Evolutionary conservation across 2,797 vertebrate genomes (phyloP).

Genomic region (Furcifer pardalis): DNA sequence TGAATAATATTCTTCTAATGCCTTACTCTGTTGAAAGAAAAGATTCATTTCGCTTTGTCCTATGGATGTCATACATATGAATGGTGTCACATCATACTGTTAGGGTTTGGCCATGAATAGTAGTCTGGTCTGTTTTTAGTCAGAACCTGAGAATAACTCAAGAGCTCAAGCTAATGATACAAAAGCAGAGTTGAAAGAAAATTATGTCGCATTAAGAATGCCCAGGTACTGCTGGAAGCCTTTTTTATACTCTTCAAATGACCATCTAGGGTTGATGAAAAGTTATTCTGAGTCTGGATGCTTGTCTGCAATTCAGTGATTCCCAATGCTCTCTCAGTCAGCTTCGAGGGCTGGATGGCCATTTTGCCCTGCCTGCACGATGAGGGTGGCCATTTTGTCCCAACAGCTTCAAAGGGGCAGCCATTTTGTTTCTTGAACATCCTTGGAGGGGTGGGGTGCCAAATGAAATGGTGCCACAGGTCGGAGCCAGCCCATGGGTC

Average conservation of each 20-base stretch:
- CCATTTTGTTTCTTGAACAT: no score
- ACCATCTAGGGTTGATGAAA: not conserved
- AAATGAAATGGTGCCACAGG: no score
- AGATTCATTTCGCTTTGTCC: not conserved
- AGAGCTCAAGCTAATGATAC: not conserved
- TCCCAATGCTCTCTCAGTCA: no score
- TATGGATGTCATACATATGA: not conserved
- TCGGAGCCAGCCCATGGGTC: no score
- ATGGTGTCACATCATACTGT: not conserved
- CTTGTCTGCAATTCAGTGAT: not conserved
- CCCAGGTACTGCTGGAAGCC: not conserved
- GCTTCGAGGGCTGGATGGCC: no score
- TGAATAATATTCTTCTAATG: constrained; percentile 9
- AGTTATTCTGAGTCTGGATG: not conserved
- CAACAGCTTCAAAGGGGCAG: no score
- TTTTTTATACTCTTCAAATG: not conserved
- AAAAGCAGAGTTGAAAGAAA: not conserved
- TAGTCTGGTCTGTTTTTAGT: not conserved
- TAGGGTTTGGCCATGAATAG: not conserved
- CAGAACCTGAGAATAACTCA: not conserved
- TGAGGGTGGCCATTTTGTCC: no score
- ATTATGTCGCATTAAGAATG: not conserved
- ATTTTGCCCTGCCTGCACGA: no score
- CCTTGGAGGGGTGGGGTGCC: no score
- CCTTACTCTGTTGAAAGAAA: constrained; percentile 2